These are phyloP conservation scores for Stenchaetothrips biformis DNA, from an alignment of 2,888 invertebrate genomes.

Conservation along the genomic window DNA sequence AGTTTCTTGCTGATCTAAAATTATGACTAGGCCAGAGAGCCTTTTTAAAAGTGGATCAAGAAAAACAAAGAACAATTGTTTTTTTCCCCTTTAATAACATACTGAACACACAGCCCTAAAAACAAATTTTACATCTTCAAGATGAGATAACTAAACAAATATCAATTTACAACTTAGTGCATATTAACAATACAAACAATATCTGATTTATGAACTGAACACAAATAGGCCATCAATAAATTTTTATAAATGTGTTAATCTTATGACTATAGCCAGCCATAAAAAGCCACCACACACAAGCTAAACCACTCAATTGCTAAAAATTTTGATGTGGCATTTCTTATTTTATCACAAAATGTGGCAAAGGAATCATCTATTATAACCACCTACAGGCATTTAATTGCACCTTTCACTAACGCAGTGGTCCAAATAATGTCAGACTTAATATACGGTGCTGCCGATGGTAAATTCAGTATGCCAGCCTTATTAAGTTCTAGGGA, in stretches of 20 bases:
- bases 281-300: conserved; percentile 4
- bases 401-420: conserved; percentile 1
- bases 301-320: neutral
- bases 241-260: neutral
- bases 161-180: conserved; percentile 15
- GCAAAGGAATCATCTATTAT: neutral
- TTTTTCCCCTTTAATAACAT: conserved; percentile 7
- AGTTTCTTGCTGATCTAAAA: neutral
- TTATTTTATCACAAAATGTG: conserved; percentile 6
- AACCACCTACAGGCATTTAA: conserved; percentile 2
- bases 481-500: neutral
- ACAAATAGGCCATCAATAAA: conserved; percentile 17
- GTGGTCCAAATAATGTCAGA: conserved; percentile 18
- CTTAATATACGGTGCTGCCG: conserved; percentile 14
- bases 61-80: neutral
- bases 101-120: neutral
- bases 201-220: neutral
- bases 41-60: neutral
- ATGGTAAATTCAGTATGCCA: neutral
- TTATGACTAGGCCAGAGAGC: neutral
- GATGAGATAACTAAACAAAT: conserved; percentile 7
- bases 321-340: neutral
- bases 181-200: neutral
- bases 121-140: conserved; percentile 21
- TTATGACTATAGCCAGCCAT: neutral